Evolutionary conservation across 2,113 vertebrate genomes (phyloP), one percentile per base, ranked within the genome.

Genomic region (Eulacestoma nigropectus): DNA sequence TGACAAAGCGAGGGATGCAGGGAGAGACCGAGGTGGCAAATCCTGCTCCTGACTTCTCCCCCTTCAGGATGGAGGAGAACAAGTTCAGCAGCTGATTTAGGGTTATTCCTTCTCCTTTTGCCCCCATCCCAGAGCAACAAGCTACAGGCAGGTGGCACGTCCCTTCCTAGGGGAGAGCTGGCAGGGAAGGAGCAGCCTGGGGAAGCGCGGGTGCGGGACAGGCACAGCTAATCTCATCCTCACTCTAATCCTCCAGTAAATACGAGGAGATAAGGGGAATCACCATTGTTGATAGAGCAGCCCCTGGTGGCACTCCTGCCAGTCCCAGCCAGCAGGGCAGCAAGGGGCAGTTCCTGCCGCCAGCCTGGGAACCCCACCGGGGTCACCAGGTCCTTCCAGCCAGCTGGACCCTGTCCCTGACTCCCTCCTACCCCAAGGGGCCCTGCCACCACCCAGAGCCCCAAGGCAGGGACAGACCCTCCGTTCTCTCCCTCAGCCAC

Each of bases 191-290:
- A 80, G 65, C 37, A 75, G 81, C 55, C 50, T 5, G 11, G 60
- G 65, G 46, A 69, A 89, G 39, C 7, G 0, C 0, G 16, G 19
- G 14, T 13, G 41, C 37, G 26, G 59, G 59, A 77, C 4, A 85
- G 75, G 15, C 63, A 63, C 18, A 55, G 90, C 41, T 95, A 96
- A 95, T 96, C 94, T 93, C 81, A 57, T 94, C 81, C 93, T 87
- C 32, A 0, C 93, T 81, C 64, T 96, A 97, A 97, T 96, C 96
- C 96, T 95, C 95, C 92, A 60, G 69, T 85, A 96, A 97, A 97
- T 16, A 96, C 1, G 0, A 32, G n/a, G 53, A 96, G 95, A 95
- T 96, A 96, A 97, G 95, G 87, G 93, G 84, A 95, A 96, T 87
- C 91, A 94, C 74, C 74, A 59, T 10, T 69, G 77, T 5, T 29